phyloP scores from a whole-genome alignment of 2,113 vertebrate species.

The Bufo bufo region DNA sequence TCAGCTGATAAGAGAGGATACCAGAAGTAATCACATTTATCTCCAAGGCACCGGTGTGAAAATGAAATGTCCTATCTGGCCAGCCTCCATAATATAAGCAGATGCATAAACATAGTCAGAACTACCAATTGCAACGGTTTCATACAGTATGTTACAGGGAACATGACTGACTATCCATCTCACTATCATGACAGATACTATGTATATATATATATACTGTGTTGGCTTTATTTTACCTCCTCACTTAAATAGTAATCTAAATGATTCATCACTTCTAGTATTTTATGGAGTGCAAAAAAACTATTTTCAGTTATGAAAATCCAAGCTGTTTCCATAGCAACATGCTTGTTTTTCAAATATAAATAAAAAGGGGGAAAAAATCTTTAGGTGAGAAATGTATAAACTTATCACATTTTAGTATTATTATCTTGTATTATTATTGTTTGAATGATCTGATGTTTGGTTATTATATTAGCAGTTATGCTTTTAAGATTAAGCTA shows the following conservation, averaged over 20 bases:
- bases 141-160: no score
- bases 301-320: constrained; percentile 37
- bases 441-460: background rate
- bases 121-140: background rate
- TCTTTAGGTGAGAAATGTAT: background rate
- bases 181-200: background rate
- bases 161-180: background rate
- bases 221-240: constrained; percentile 26
- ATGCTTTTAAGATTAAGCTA: background rate
- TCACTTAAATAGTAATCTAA: constrained; percentile 40
- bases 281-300: background rate
- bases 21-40: no score
- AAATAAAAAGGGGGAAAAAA: background rate
- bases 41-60: no score
- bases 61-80: no score
- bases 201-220: background rate
- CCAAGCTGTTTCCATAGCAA: constrained; percentile 45
- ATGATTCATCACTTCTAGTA: constrained; percentile 40
- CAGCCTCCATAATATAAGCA: no score
- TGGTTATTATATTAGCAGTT: background rate
- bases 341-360: constrained; percentile 34
- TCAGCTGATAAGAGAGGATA: no score
- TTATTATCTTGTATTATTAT: background rate
- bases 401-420: background rate
- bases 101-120: background rate